Conservation (phyloP, 1,140 invertebrate species). For the Rhopalosiphum maidis region DNA sequence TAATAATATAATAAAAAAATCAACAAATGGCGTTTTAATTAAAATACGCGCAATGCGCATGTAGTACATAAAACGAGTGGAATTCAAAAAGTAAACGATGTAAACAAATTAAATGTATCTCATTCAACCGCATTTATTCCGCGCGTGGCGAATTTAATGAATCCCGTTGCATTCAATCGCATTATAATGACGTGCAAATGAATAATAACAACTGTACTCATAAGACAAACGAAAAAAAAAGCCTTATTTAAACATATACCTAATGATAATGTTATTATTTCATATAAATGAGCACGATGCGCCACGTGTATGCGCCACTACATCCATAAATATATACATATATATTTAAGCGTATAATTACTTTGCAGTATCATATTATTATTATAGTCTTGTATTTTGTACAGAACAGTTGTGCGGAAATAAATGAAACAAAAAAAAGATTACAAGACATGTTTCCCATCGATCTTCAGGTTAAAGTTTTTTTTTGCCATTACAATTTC, state of each 20-base stretch:
- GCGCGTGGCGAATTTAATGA: background rate
- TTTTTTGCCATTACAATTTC: background rate
- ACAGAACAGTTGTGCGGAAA: background rate
- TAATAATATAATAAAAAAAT: background rate
- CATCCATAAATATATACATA: background rate
- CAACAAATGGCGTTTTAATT: background rate
- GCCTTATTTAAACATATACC: background rate
- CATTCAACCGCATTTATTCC: background rate
- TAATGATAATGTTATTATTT: background rate
- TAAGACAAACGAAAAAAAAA: background rate
- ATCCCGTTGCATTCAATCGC: background rate
- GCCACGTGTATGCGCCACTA: background rate
- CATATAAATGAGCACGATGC: background rate
- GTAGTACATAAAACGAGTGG: background rate
- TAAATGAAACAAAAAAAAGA: background rate
- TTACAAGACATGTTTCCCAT: background rate
- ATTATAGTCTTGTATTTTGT: background rate
- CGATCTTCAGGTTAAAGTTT: background rate
- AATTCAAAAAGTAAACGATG: slow-evolving; percentile 1
- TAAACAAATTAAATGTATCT: background rate
- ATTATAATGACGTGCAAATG: background rate
- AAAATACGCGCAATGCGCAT: background rate
- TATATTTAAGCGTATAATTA: background rate
- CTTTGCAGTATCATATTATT: background rate
- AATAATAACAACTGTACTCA: background rate